A percentile compares a stretch with the other conserved stretches of the same genome.
phyloP scores from a whole-genome alignment of 1,140 invertebrate species.

The Drosophila ironensis region DNA sequence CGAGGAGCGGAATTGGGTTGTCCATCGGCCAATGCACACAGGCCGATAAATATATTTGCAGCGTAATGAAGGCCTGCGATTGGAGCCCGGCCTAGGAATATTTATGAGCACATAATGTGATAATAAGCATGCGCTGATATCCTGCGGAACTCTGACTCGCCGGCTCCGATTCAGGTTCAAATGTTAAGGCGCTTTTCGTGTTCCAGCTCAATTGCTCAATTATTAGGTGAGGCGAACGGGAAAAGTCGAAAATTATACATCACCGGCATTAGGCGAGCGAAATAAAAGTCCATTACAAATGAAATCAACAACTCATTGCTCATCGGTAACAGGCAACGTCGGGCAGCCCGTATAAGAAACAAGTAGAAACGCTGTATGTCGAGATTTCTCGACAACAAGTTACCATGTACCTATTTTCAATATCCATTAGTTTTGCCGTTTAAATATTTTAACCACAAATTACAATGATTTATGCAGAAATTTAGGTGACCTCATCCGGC shows the following conservation, averaged over 20 bases:
- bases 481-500: no score
- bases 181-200: constrained; percentile 79
- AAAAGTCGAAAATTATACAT: constrained; percentile 60
- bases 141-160: constrained; percentile 69
- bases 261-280: constrained; percentile 68
- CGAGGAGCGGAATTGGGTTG: constrained; percentile 44
- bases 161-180: constrained; percentile 48
- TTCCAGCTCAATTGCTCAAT: constrained; percentile 77
- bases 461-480: no score
- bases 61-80: constrained; percentile 52
- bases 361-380: no score
- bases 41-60: constrained; percentile 50
- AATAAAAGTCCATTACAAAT: constrained; percentile 81
- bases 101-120: constrained; percentile 75
- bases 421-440: no score
- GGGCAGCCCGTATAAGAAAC: no score
- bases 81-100: constrained; percentile 61
- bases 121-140: constrained; percentile 78
- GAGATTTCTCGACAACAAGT: no score
- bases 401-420: no score
- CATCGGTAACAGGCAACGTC: no score
- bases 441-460: no score
- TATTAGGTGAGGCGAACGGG: constrained; percentile 58
- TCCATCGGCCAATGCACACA: constrained; percentile 23
- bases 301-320: constrained; percentile 80